phyloP scores from a whole-genome alignment of 1,140 invertebrate genomes.

The Coptotermes formosanus region DNA sequence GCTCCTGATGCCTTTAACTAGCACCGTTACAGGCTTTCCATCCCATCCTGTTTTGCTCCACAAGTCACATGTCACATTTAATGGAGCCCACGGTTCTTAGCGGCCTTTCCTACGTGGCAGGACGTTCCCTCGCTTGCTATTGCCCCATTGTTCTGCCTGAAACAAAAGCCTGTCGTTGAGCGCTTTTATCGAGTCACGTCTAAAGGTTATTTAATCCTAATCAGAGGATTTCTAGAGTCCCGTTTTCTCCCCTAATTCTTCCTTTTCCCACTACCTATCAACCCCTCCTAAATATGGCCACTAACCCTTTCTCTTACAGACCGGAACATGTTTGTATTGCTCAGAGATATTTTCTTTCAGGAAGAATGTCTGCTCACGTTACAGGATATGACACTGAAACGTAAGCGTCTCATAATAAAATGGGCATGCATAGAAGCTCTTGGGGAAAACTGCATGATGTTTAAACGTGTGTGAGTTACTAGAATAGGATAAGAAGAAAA shows the following conservation, averaged over 20 bases:
- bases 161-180: not conserved
- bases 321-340: slow-evolving; percentile 15
- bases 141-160: not conserved
- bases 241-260: not conserved
- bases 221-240: not conserved
- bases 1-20: no score
- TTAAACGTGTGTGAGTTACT: no score
- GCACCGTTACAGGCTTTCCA: no score
- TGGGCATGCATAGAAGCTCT: not conserved
- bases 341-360: slow-evolving; percentile 2
- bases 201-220: slow-evolving; percentile 10
- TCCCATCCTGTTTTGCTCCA: no score
- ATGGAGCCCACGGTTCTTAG: not conserved
- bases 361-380: not conserved
- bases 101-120: not conserved
- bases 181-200: slow-evolving; percentile 24
- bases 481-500: no score
- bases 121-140: not conserved
- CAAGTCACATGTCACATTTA: not conserved
- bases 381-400: slow-evolving; percentile 15
- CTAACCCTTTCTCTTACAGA: not conserved
- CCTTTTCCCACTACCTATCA: not conserved
- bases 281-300: not conserved
- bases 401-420: not conserved
- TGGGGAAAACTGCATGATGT: not conserved